Percentiles rank a stretch among this genome's conserved stretches.
These are phyloP conservation scores for Grammomys surdaster DNA, from an alignment of 2,113 vertebrate species.

Conservation along the genomic window DNA sequence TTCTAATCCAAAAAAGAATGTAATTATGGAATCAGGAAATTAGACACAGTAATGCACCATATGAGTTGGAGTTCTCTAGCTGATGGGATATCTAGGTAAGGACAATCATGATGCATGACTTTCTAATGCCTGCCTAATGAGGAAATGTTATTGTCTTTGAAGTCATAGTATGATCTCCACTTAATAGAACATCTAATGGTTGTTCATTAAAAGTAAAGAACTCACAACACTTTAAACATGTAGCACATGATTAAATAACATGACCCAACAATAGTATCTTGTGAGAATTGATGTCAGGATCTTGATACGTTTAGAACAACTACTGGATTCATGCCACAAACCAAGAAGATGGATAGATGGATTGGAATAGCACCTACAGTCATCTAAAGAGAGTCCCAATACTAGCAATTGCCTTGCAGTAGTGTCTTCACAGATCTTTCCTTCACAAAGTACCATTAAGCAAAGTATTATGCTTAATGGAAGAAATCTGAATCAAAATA, in stretches of 20 bases:
- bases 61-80: background rate
- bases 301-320: background rate
- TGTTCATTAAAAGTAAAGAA: constrained; percentile 19
- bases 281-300: background rate
- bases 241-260: background rate
- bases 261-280: background rate
- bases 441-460: background rate
- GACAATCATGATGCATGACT: background rate
- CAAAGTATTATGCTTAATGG: background rate
- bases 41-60: background rate
- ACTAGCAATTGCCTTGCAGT: background rate
- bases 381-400: background rate
- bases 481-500: background rate
- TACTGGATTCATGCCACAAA: background rate
- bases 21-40: background rate
- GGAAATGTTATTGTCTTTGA: background rate
- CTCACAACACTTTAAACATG: background rate
- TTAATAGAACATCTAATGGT: background rate
- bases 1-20: constrained; percentile 13
- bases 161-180: background rate
- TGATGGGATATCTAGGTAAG: background rate
- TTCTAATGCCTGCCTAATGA: background rate
- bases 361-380: background rate
- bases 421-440: background rate
- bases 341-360: background rate